A percentile compares a stretch with the other conserved stretches of the same genome.
Conservation (phyloP, 1,140 invertebrate genomes). For the Coelopa frigida region DNA sequence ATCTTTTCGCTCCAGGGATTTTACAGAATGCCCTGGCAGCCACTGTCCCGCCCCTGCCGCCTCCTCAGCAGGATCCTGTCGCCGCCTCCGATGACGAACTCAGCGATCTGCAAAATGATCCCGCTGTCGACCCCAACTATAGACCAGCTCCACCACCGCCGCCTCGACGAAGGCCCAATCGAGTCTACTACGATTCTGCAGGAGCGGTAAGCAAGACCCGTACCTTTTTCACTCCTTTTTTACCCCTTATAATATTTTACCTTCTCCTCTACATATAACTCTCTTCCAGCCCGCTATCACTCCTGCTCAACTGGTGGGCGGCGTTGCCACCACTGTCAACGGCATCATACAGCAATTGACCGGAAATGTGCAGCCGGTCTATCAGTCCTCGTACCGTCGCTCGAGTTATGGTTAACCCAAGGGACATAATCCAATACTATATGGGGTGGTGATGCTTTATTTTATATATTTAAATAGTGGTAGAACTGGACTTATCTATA, state of each 20-base stretch:
- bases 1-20: slow-evolving; percentile 36
- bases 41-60: slow-evolving; percentile 15
- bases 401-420: no score
- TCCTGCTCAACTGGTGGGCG: slow-evolving; percentile 33
- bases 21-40: slow-evolving; percentile 26
- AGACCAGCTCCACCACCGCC: slow-evolving; percentile 11
- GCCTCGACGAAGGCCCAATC: slow-evolving; percentile 32
- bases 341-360: slow-evolving; percentile 40
- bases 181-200: slow-evolving; percentile 35
- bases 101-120: slow-evolving; percentile 29
- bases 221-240: neutral
- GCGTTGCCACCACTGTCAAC: slow-evolving; percentile 35
- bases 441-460: neutral
- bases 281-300: slow-evolving; percentile 31
- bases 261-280: neutral
- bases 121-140: slow-evolving; percentile 35
- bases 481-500: no score
- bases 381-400: slow-evolving; percentile 27
- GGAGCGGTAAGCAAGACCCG: slow-evolving; percentile 37
- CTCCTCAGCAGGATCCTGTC: neutral
- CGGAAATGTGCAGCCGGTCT: slow-evolving; percentile 39
- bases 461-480: no score
- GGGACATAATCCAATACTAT: neutral
- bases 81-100: neutral
- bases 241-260: neutral